phyloP scores from a whole-genome alignment of 2,888 invertebrate genomes.

The Ennomos fuscantarius region DNA sequence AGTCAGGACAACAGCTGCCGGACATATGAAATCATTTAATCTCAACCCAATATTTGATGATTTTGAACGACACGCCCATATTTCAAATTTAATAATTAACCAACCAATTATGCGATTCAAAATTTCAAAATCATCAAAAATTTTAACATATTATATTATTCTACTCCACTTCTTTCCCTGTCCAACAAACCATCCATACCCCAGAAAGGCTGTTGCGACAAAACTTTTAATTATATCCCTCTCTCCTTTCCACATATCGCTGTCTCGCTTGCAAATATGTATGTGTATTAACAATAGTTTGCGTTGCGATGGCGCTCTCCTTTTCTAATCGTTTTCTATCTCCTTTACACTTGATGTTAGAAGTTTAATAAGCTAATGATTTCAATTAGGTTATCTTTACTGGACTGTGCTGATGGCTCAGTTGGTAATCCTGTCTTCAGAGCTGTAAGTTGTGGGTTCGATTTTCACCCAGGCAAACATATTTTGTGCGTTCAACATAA shows the following conservation, averaged over 20 bases:
- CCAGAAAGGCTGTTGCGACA: conserved; percentile 80
- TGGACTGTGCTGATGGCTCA: too few relatives aligned
- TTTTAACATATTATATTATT: conserved; percentile 2
- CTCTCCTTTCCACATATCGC: conserved; percentile 54
- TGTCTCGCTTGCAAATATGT: conserved; percentile 38
- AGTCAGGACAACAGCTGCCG: too few relatives aligned
- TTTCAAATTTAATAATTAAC: too few relatives aligned
- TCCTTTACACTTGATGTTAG: conserved; percentile 45
- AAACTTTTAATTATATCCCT: conserved; percentile 83
- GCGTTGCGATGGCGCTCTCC: conserved; percentile 21
- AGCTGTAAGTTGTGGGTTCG: too few relatives aligned
- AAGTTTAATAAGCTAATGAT: conserved; percentile 40
- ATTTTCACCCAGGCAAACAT: too few relatives aligned
- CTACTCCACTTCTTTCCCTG: conserved; percentile 45
- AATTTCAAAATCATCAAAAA: conserved; percentile 6
- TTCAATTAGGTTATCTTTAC: too few relatives aligned
- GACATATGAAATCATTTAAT: too few relatives aligned
- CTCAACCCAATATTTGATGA: too few relatives aligned
- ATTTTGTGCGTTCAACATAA: too few relatives aligned
- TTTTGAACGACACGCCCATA: too few relatives aligned
- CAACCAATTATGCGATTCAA: neutral
- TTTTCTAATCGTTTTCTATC: conserved; percentile 33
- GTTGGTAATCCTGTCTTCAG: too few relatives aligned
- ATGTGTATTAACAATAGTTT: too few relatives aligned
- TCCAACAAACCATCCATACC: conserved; percentile 63